A percentile compares a stretch with the other conserved stretches of the same genome.
These are phyloP conservation scores for Lophius piscatorius DNA, from an alignment of 2,113 vertebrate genomes.

Conservation along the genomic window DNA sequence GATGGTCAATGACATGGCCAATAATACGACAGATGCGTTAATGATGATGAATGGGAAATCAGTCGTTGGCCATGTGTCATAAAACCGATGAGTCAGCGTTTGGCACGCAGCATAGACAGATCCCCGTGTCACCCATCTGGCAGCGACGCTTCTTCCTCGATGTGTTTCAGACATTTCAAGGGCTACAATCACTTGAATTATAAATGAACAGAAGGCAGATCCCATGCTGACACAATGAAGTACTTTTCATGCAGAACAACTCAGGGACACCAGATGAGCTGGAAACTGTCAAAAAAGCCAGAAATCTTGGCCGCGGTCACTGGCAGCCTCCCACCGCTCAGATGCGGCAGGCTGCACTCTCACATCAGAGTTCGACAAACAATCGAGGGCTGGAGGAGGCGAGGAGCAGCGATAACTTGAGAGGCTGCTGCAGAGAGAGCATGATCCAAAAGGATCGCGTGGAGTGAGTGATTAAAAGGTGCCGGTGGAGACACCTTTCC, in stretches of 20 bases:
- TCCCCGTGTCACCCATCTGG: conserved; percentile 50
- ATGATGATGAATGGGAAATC: conserved; percentile 21
- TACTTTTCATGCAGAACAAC: conserved; percentile 1
- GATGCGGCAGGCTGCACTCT: background rate
- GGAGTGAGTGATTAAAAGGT: too few species aligned
- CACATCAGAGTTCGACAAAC: conserved; percentile 7
- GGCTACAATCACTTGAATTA: conserved; percentile 38
- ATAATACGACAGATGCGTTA: background rate
- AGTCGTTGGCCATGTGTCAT: conserved; percentile 24
- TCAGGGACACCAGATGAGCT: conserved; percentile 23
- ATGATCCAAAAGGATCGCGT: too few species aligned
- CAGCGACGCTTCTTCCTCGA: conserved; percentile 16
- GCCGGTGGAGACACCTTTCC: too few species aligned
- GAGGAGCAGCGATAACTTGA: conserved; percentile 14
- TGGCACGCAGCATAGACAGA: conserved; percentile 25
- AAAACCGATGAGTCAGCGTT: conserved; percentile 16
- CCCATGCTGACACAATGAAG: conserved; percentile 9
- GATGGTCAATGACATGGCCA: background rate
- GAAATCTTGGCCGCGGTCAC: conserved; percentile 4
- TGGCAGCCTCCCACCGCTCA: background rate
- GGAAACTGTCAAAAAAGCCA: conserved; percentile 1
- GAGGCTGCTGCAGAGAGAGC: background rate
- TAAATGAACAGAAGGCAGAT: conserved; percentile 40
- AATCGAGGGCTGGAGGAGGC: background rate
- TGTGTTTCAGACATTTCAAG: conserved; percentile 23